Percentiles rank a stretch among this genome's conserved stretches.
Conservation (phyloP, 2,797 vertebrate species). For the Cottoperca gobio region DNA sequence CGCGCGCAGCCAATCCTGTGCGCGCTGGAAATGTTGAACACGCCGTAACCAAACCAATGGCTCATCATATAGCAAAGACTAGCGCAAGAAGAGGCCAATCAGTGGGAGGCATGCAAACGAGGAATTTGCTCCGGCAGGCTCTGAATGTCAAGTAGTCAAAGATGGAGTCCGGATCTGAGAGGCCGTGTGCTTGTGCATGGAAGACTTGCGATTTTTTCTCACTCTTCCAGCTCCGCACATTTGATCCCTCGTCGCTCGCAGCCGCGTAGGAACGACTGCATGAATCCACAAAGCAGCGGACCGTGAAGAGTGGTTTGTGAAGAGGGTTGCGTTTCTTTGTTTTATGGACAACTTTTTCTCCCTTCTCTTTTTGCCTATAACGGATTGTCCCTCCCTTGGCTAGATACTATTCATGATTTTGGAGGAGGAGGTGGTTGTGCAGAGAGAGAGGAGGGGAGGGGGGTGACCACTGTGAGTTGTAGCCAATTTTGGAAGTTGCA, state of each 20-base stretch:
- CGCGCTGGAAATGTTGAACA: constrained; percentile 86
- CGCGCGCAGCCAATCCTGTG: constrained; percentile 81
- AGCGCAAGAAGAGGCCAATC: constrained; percentile 91
- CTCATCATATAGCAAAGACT: constrained; percentile 83
- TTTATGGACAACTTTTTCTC: constrained; percentile 80
- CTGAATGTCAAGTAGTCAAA: constrained; percentile 99
- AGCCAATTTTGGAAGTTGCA: constrained; percentile 76
- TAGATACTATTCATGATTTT: constrained; percentile 85
- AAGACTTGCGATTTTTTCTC: constrained; percentile 74
- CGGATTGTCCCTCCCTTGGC: constrained; percentile 86
- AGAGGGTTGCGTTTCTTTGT: constrained; percentile 72
- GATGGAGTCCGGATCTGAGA: constrained; percentile 95
- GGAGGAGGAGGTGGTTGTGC: constrained; percentile 62
- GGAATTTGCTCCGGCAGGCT: constrained; percentile 88
- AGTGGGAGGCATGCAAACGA: constrained; percentile 87
- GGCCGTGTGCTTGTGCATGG: constrained; percentile 90
- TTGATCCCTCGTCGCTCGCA: constrained; percentile 27
- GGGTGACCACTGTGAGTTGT: constrained; percentile 79
- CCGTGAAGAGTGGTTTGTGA: constrained; percentile 59
- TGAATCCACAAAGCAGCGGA: constrained; percentile 40
- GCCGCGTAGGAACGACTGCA: constrained; percentile 49
- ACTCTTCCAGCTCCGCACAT: constrained; percentile 51
- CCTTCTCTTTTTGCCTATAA: constrained; percentile 62
- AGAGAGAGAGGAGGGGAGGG: constrained; percentile 22
- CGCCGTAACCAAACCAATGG: constrained; percentile 87